Evolutionary conservation across 2,797 vertebrate species (phyloP).

Genomic region (Eulemur coronatus): DNA sequence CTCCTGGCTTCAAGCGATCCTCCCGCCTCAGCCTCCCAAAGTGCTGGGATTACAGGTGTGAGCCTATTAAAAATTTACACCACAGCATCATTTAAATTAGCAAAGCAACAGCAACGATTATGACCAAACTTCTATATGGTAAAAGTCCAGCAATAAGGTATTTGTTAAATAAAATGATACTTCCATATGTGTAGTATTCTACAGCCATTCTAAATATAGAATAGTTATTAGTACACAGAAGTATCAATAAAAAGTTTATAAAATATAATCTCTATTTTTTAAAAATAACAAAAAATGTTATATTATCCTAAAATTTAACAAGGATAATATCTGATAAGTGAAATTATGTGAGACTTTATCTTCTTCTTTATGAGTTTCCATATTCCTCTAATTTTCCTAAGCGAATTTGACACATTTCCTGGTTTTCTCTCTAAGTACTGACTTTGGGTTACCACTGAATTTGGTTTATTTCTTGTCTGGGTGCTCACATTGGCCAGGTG

Average conservation of each 20-base stretch:
- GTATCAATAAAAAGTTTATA: neutral
- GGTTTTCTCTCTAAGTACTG: neutral
- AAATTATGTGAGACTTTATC: neutral
- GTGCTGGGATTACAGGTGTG: neutral
- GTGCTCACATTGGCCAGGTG: neutral
- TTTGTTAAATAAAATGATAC: neutral
- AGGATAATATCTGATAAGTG: neutral
- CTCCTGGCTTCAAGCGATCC: neutral
- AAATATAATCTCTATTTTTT: neutral
- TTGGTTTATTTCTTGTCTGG: neutral
- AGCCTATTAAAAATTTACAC: neutral
- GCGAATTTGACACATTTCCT: neutral
- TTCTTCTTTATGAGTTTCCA: slow-evolving; percentile 6
- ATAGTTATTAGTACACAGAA: neutral
- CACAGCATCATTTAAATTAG: slow-evolving; percentile 3
- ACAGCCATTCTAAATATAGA: neutral
- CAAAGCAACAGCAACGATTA: neutral
- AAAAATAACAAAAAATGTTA: neutral
- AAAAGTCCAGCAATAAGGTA: neutral
- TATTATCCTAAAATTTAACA: neutral
- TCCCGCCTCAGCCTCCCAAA: neutral
- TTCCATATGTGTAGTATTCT: neutral
- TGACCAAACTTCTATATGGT: neutral
- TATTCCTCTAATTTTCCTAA: neutral
- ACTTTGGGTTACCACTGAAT: neutral